phyloP scores from a whole-genome alignment of 1,140 invertebrate genomes.

The Calephelis nemesis region DNA sequence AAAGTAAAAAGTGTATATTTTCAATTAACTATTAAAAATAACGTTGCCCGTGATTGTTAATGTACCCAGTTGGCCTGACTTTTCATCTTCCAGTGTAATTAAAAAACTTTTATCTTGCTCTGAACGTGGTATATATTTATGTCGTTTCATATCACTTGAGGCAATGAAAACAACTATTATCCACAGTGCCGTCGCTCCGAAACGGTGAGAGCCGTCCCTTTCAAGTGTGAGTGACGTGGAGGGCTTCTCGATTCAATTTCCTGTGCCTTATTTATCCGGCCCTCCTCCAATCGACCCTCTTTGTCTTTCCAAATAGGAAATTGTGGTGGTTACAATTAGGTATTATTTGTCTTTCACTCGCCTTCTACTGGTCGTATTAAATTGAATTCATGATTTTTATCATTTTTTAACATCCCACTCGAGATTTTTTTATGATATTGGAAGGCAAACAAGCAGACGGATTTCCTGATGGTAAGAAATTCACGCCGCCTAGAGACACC shows the following conservation, averaged over 20 bases:
- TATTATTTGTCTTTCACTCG: not conserved
- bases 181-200: not conserved
- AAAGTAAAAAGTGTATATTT: no score
- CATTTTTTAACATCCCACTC: not conserved
- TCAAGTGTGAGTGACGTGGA: slow-evolving; percentile 48
- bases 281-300: slow-evolving; percentile 2
- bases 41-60: no score
- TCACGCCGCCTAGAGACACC: no score
- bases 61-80: no score
- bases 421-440: no score
- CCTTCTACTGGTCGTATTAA: not conserved
- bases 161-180: slow-evolving; percentile 17
- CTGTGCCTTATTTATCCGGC: slow-evolving; percentile 32
- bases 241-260: slow-evolving; percentile 42
- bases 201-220: slow-evolving; percentile 30
- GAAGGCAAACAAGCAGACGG: no score
- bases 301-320: slow-evolving; percentile 8
- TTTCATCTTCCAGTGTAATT: no score
- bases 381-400: not conserved
- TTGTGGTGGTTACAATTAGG: not conserved
- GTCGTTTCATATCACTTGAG: slow-evolving; percentile 7
- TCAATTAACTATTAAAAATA: no score
- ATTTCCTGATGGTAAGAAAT: no score
- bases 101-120: no score
- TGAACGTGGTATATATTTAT: not conserved